A percentile compares a stretch with the other conserved stretches of the same genome.
These are phyloP conservation scores for Axea sp. DNA, from an alignment of 2,888 invertebrate species.

Conservation along the genomic window DNA sequence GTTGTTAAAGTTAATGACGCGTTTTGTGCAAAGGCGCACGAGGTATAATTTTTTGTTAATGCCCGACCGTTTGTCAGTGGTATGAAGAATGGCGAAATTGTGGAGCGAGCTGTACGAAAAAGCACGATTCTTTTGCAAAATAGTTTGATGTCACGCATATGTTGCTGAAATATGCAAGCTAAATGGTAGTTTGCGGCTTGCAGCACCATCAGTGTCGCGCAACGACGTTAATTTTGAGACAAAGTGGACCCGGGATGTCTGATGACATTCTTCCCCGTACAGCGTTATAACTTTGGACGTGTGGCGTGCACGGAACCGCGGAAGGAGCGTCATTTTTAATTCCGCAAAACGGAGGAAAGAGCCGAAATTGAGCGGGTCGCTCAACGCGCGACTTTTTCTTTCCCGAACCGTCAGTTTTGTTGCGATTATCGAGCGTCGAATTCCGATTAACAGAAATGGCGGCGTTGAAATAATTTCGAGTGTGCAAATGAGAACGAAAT, in stretches of 20 bases:
- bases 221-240: conserved; percentile 50
- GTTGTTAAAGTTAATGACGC: too few relatives aligned
- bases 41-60: neutral
- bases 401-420: too few relatives aligned
- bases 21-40: neutral
- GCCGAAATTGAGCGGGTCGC: conserved; percentile 27
- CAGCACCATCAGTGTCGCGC: conserved; percentile 46
- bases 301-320: conserved; percentile 29
- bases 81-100: conserved; percentile 38
- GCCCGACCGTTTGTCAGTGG: conserved; percentile 8
- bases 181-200: conserved; percentile 48
- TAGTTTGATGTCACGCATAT: conserved; percentile 46
- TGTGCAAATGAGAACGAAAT: too few relatives aligned
- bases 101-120: conserved; percentile 16
- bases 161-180: conserved; percentile 50
- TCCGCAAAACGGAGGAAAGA: conserved; percentile 18
- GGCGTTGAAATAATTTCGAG: too few relatives aligned
- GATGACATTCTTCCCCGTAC: conserved; percentile 44
- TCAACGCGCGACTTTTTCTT: too few relatives aligned
- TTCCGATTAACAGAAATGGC: too few relatives aligned
- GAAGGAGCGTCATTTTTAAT: conserved; percentile 43
- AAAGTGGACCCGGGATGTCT: conserved; percentile 50
- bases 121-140: conserved; percentile 39
- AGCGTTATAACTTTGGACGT: conserved; percentile 45
- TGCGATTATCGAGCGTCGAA: too few relatives aligned